Conservation (phyloP, 2,113 vertebrate species). For the Phaethon lepturus region DNA sequence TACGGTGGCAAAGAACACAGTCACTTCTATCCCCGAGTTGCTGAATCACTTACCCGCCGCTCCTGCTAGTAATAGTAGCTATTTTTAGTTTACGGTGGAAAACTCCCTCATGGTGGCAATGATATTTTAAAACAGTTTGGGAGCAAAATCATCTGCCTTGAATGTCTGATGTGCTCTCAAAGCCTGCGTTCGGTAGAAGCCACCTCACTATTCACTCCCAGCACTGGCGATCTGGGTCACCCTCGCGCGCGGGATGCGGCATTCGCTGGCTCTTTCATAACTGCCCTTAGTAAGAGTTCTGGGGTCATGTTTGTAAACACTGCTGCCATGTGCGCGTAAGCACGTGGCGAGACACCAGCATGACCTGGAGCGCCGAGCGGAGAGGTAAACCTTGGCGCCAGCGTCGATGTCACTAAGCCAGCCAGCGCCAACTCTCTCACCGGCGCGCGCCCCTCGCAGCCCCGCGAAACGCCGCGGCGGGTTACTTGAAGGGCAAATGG, state of each 20-base stretch:
- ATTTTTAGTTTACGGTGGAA: conserved; percentile 70
- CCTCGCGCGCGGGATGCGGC: conserved; percentile 45
- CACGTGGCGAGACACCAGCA: conserved; percentile 69
- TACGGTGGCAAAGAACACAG: neutral
- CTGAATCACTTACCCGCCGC: conserved; percentile 39
- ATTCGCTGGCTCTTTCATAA: conserved; percentile 72
- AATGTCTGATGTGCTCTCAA: neutral
- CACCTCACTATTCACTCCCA: neutral
- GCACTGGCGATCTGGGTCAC: conserved; percentile 16
- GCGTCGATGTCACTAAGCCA: conserved; percentile 15
- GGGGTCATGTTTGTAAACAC: conserved; percentile 87
- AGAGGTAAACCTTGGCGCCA: conserved; percentile 75
- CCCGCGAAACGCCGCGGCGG: neutral
- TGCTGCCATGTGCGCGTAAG: conserved; percentile 76
- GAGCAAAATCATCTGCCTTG: neutral
- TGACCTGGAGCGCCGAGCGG: conserved; percentile 55
- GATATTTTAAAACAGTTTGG: conserved; percentile 35
- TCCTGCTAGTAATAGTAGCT: conserved; percentile 48
- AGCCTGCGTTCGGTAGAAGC: neutral
- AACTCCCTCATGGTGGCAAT: conserved; percentile 20
- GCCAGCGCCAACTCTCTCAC: neutral
- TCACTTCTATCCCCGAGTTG: neutral
- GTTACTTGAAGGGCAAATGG: neutral
- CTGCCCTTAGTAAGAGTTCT: conserved; percentile 69
- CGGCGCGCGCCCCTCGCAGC: neutral